A percentile compares a stretch with the other conserved stretches of the same genome.
phyloP scores from a whole-genome alignment of 2,797 vertebrate species.

The Coregonus suidteri region DNA sequence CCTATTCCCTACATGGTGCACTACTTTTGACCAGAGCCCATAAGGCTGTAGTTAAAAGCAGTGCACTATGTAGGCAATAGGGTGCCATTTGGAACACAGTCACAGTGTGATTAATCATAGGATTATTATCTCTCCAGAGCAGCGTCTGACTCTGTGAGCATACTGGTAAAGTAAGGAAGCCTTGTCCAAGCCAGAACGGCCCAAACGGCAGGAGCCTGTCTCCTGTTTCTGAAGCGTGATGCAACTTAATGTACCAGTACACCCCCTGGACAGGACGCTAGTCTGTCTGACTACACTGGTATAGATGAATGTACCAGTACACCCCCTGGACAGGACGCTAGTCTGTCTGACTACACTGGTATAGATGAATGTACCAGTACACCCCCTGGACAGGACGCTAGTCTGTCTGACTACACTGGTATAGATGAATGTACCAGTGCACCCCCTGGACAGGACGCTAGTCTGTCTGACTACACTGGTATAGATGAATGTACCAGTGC shows the following conservation, averaged over 20 bases:
- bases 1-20: no score
- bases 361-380: no score
- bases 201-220: neutral
- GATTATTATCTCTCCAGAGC: neutral
- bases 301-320: neutral
- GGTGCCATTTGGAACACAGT: no score
- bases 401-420: no score
- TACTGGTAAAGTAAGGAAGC: neutral
- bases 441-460: neutral
- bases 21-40: no score
- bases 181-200: neutral
- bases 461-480: neutral
- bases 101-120: neutral
- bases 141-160: neutral
- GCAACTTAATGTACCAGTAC: neutral
- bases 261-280: neutral
- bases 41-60: no score
- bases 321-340: no score
- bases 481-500: neutral
- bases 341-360: no score
- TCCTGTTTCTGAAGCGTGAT: neutral
- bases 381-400: no score
- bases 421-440: neutral
- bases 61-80: no score
- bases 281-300: neutral